Evolutionary conservation across 2,888 invertebrate species (phyloP), one percentile per base, ranked within the genome.

Genomic region (Troilus luridus): DNA sequence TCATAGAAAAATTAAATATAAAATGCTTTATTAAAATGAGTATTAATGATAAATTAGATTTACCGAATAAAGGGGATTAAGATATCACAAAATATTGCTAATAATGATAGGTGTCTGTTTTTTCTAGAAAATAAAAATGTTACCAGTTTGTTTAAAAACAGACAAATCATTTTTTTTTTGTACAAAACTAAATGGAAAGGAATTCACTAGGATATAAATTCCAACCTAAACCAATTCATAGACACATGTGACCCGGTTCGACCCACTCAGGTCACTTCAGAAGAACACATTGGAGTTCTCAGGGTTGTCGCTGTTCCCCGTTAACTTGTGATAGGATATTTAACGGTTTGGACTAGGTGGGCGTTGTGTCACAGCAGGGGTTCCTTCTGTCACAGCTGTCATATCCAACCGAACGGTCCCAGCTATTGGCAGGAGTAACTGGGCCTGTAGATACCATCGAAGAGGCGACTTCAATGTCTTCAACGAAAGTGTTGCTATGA

Each of bases 281-380:
- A 56, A n/a, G 56, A n/a, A 85, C 85, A n/a, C 0, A n/a, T 10
- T 11, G 8, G 17, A 54, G 24, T 24, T 67, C 24, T 67, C 24
- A 67, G 19, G 81, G 81, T 10, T 81, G 81, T 81, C 54, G 54
- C 81, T 21, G 85, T 58, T 85, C 14, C 56, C 85, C 85, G 85
- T 85, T 85, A 85, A 56, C 10, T n/a, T 54, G 85, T 58, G 56
- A 56, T 85, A 7, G 85, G 56, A 54, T 85, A 85, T 85, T 85
- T 85, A 85, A 85, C 85, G 85, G 85, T 85, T 58, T 56, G 21
- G 21, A 56, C 85, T 21, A 11, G 81, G 81, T 21, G 81, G 54
- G 54, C n/a, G 56, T 85, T 56, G n/a, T 58, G 56, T 11, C 85
- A 85, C 41, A 41, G 41, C 41, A 11, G 81, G 81, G 21, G 81